These are phyloP conservation scores for Eurytoma adleriae DNA, from an alignment of 2,888 invertebrate genomes.

Conservation along the genomic window DNA sequence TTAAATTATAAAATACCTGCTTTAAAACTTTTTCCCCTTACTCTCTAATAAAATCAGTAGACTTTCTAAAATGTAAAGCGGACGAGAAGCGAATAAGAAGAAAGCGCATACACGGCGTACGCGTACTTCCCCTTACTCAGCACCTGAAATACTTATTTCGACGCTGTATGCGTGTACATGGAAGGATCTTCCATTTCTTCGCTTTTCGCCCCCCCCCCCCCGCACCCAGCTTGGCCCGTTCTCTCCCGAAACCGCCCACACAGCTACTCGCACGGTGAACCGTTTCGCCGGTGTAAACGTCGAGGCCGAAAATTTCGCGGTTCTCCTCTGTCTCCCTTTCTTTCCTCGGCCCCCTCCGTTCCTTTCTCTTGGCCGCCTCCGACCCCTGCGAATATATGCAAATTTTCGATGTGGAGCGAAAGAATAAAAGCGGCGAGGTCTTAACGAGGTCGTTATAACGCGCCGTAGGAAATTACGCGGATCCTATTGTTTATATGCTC, in stretches of 20 bases:
- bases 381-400: slow-evolving; percentile 37
- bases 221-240: not conserved
- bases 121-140: slow-evolving; percentile 25
- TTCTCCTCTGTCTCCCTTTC: not conserved
- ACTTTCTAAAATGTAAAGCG: not conserved
- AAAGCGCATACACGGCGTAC: not conserved
- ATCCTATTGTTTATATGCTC: slow-evolving; percentile 55
- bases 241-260: not conserved
- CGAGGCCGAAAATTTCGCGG: slow-evolving; percentile 17
- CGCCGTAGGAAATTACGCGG: slow-evolving; percentile 50
- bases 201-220: not conserved
- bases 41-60: too few relatives aligned
- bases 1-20: too few relatives aligned
- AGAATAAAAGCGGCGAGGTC: slow-evolving; percentile 48
- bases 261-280: not conserved
- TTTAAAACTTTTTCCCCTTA: too few relatives aligned
- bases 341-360: not conserved
- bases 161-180: not conserved
- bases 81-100: not conserved
- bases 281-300: slow-evolving; percentile 15
- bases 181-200: not conserved
- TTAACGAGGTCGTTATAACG: slow-evolving; percentile 55
- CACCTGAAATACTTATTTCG: slow-evolving; percentile 30
- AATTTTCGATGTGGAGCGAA: slow-evolving; percentile 51
- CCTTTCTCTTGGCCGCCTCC: not conserved